phyloP scores from a whole-genome alignment of 2,113 vertebrate genomes.

The Mus musculus region DNA sequence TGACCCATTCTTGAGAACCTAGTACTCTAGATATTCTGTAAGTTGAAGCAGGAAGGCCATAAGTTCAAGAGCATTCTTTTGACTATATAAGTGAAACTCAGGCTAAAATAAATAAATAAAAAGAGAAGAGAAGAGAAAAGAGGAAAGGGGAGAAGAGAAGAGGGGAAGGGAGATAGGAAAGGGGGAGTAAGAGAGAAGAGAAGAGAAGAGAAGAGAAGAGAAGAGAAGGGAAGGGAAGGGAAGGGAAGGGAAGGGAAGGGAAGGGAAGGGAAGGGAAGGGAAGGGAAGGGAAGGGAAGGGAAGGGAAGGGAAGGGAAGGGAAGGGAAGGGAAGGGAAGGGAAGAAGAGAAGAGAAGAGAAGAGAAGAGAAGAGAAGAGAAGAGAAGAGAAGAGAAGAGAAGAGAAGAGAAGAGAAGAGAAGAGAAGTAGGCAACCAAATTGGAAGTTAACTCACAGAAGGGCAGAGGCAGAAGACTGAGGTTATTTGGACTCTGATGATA shows the following conservation, averaged over 20 bases:
- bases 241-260: neutral
- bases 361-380: too few relatives aligned
- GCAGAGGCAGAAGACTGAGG: neutral
- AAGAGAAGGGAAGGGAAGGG: neutral
- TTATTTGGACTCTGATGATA: neutral
- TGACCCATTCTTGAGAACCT: too few relatives aligned
- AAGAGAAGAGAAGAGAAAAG: too few relatives aligned
- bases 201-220: too few relatives aligned
- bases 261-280: too few relatives aligned
- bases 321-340: neutral
- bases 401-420: too few relatives aligned
- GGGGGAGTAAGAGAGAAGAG: fast-evolving
- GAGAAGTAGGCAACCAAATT: neutral
- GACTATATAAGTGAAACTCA: neutral
- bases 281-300: fast-evolving
- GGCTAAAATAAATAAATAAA: neutral
- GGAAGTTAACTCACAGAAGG: neutral
- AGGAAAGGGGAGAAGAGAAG: too few relatives aligned
- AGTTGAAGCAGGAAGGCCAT: neutral
- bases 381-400: neutral
- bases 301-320: neutral
- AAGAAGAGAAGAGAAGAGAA: fast-evolving
- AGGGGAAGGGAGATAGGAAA: fast-evolving
- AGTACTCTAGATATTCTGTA: neutral
- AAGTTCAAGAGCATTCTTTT: neutral